A percentile compares a stretch with the other conserved stretches of the same genome.
phyloP scores from a whole-genome alignment of 2,113 vertebrate species.

The Hemichromis elongatus region DNA sequence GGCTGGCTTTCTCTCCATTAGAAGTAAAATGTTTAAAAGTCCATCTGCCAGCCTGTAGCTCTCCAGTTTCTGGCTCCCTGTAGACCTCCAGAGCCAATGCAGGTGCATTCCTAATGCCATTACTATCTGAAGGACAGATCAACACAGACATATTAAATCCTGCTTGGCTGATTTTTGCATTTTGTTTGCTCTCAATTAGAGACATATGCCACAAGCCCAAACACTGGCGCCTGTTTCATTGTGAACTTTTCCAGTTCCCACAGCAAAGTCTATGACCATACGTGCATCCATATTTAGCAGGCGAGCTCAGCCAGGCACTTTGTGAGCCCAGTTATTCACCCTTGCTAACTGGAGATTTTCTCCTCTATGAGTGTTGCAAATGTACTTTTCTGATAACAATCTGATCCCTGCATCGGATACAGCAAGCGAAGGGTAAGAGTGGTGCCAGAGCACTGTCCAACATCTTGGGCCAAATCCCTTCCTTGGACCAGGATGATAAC shows the following conservation, averaged over 20 bases:
- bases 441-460: background rate
- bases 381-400: slow-evolving; percentile 7
- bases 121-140: slow-evolving; percentile 21
- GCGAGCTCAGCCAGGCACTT: slow-evolving; percentile 12
- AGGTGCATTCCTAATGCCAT: slow-evolving; percentile 35
- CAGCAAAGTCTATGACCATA: background rate
- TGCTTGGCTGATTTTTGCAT: slow-evolving; percentile 19
- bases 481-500: background rate
- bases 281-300: slow-evolving; percentile 42
- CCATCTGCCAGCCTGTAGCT: slow-evolving; percentile 23
- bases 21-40: slow-evolving; percentile 24
- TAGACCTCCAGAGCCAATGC: slow-evolving; percentile 4
- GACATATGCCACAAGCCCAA: slow-evolving; percentile 29
- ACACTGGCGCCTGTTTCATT: slow-evolving; percentile 3
- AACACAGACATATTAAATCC: slow-evolving; percentile 36
- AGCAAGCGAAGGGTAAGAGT: background rate
- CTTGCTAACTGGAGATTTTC: background rate
- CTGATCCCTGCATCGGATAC: background rate
- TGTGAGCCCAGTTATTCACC: slow-evolving; percentile 20
- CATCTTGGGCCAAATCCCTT: background rate
- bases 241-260: slow-evolving; percentile 20
- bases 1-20: slow-evolving; percentile 23
- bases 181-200: slow-evolving; percentile 25
- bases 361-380: background rate
- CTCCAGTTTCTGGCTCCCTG: slow-evolving; percentile 11